Evolutionary conservation across 2,113 vertebrate genomes (phyloP), one percentile per base, ranked within the genome.

Genomic region (Notarius lentiginosus): DNA sequence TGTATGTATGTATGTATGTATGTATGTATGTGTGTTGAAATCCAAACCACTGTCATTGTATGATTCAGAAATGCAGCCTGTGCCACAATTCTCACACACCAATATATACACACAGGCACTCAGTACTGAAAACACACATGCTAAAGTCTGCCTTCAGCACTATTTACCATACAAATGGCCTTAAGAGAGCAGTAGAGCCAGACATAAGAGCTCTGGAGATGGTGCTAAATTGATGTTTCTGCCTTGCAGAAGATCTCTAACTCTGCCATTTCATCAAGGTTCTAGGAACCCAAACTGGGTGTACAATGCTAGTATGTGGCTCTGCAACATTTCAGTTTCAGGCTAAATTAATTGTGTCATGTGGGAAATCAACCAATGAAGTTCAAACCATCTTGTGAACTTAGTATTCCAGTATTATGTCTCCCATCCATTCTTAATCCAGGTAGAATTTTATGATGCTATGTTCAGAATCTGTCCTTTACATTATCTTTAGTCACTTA

Each of bases 81-180:
- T 30, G 17, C 22, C 58, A 49, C 10, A 15, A 82, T 51, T 63
- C 79, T 63, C 34, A 82, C 61, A n/a, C 10, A 49, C 12, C 1
- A 15, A 41, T 11, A 41, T 8, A 80, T 2, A 27, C 56, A 81
- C 30, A 61, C 6, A 80, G 22, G n/a, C 61, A 51, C 27, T 10
- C 72, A 17, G 24, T 30, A 20, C 24, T 27, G 47, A 12, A 55
- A 51, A 51, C 20, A 61, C 75, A 55, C 56, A 17, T 49, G 17
- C 34, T 41, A 24, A 61, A 81, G 22, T 41, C 34, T 61, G 30
- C 24, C 63, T 55, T 73, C 34, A 30, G 58, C 15, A 53, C n/a
- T 77, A 77, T 75, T 77, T 85, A 49, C 47, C 72, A 76, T 75
- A 30, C 55, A 77, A 24, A 58, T 58, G 34, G 17, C 30, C 11